phyloP scores from a whole-genome alignment of 2,888 invertebrate genomes.

The Sphaerophoria taeniata region DNA sequence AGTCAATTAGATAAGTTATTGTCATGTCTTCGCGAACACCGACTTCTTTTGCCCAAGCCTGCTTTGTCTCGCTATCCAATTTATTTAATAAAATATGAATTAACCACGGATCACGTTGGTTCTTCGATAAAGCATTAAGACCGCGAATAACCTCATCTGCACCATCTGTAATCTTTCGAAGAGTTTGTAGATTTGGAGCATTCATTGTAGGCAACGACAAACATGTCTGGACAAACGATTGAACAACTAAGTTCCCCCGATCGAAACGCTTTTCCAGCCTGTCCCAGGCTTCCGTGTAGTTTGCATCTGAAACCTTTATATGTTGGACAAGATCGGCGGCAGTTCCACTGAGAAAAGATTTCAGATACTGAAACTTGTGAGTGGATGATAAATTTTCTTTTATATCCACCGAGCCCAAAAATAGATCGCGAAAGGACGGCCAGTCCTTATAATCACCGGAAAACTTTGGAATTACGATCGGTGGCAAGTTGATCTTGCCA shows the following conservation, averaged over 20 bases:
- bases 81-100: too few species aligned
- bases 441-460: too few species aligned
- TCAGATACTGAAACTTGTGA: constrained; percentile 8
- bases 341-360: constrained; percentile 47
- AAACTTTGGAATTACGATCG: constrained; percentile 38
- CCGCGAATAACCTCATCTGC: constrained; percentile 4
- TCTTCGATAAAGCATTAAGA: not conserved
- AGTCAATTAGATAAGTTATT: too few species aligned
- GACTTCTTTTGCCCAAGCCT: too few species aligned
- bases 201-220: too few species aligned
- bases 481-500: not conserved
- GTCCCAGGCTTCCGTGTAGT: too few species aligned
- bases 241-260: not conserved
- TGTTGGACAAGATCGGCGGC: constrained; percentile 1
- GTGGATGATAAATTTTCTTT: not conserved
- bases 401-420: not conserved
- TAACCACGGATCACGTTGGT: too few species aligned
- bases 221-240: constrained; percentile 45
- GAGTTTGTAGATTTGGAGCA: too few species aligned
- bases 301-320: too few species aligned
- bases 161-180: too few species aligned
- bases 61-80: constrained; percentile 16
- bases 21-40: too few species aligned
- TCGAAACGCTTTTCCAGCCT: constrained; percentile 1
- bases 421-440: too few species aligned